phyloP scores from a whole-genome alignment of 2,888 invertebrate genomes.

The Eilema sororculum region DNA sequence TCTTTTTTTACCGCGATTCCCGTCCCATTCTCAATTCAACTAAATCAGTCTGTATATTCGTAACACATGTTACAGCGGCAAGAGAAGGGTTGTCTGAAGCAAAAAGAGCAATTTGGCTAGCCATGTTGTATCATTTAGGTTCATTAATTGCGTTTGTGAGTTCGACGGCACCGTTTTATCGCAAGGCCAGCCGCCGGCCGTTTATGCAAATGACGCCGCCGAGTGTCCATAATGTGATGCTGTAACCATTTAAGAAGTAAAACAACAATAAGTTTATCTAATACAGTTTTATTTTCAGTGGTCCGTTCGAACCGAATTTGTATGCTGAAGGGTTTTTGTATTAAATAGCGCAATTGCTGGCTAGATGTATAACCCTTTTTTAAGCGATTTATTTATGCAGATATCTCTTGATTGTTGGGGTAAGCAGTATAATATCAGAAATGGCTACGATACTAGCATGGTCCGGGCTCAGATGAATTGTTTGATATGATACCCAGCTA shows the following conservation, averaged over 20 bases:
- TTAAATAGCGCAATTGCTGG: conserved; percentile 7
- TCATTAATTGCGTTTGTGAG: conserved; percentile 83
- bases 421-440: neutral
- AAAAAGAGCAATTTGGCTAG: conserved; percentile 68
- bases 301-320: conserved; percentile 33
- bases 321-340: conserved; percentile 9
- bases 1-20: neutral
- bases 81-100: conserved; percentile 59
- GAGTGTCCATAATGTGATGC: conserved; percentile 80
- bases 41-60: conserved; percentile 22
- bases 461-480: too few relatives aligned
- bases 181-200: conserved; percentile 69
- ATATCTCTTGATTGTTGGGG: neutral
- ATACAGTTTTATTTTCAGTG: conserved; percentile 51
- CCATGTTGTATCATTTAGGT: conserved; percentile 77
- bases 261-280: conserved; percentile 78
- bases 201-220: conserved; percentile 83
- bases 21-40: neutral
- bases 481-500: too few relatives aligned
- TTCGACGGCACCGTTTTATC: conserved; percentile 77
- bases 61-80: conserved; percentile 26
- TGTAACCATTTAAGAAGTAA: conserved; percentile 86
- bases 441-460: too few relatives aligned
- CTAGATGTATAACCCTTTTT: conserved; percentile 10
- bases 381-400: neutral